Percentiles rank a stretch among this genome's conserved stretches.
Evolutionary conservation across 2,888 invertebrate species (phyloP).

Genomic region (Lasioglossum villosulum): DNA sequence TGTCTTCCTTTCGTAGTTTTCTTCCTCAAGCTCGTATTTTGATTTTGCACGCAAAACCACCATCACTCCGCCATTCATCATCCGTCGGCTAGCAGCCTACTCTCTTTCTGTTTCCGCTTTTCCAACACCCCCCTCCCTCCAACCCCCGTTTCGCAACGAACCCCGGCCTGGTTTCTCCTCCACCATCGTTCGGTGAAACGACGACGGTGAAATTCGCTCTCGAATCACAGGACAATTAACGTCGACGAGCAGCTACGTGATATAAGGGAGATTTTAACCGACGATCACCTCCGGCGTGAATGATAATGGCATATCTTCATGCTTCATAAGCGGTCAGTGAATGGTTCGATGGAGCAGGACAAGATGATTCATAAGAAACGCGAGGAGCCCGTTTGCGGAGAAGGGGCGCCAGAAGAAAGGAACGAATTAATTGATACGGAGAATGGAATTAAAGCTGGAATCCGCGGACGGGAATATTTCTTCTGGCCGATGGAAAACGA

Average conservation of each 20-base stretch:
- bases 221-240: slow-evolving; percentile 67
- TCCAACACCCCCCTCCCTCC: slow-evolving; percentile 43
- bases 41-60: slow-evolving; percentile 82
- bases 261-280: slow-evolving; percentile 33
- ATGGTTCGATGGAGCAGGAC: slow-evolving; percentile 4
- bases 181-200: slow-evolving; percentile 32
- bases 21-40: slow-evolving; percentile 64
- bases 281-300: slow-evolving; percentile 37
- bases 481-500: slow-evolving; percentile 8
- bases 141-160: background rate
- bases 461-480: slow-evolving; percentile 11
- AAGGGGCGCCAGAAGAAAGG: background rate
- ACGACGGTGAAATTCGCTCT: slow-evolving; percentile 67
- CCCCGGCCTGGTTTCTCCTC: background rate
- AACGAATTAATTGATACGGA: slow-evolving; percentile 48
- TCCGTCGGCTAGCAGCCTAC: slow-evolving; percentile 75
- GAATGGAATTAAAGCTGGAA: slow-evolving; percentile 48
- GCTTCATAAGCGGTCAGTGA: slow-evolving; percentile 1
- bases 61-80: slow-evolving; percentile 84
- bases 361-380: slow-evolving; percentile 53
- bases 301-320: slow-evolving; percentile 56
- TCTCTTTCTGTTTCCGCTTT: slow-evolving; percentile 71
- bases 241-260: slow-evolving; percentile 40
- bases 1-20: slow-evolving; percentile 62
- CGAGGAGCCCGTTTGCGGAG: background rate